Evolutionary conservation across 2,888 invertebrate genomes (phyloP).

Genomic region (Dolichopus griseipennis): DNA sequence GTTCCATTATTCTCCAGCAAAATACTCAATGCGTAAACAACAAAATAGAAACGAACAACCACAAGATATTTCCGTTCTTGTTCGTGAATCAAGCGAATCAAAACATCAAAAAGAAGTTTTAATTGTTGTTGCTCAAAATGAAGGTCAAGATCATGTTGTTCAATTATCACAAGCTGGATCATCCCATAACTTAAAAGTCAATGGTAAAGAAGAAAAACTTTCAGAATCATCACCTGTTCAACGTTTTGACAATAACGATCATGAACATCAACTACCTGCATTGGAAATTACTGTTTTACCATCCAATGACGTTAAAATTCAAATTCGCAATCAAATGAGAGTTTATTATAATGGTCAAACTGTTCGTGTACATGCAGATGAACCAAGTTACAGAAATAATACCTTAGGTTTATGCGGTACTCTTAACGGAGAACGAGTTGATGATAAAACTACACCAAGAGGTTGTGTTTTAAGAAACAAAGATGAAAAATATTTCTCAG

Average conservation of each 20-base stretch:
- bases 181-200: constrained; percentile 36
- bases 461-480: constrained; percentile 45
- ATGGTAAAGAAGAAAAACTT: constrained; percentile 31
- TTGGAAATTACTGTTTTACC: constrained; percentile 44
- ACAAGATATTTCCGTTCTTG: constrained; percentile 36
- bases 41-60: neutral
- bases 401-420: constrained; percentile 59
- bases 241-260: constrained; percentile 29
- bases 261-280: constrained; percentile 32
- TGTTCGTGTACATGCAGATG: constrained; percentile 41
- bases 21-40: constrained; percentile 16
- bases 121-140: constrained; percentile 37
- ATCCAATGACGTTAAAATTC: constrained; percentile 49
- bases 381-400: constrained; percentile 46
- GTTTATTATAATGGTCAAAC: constrained; percentile 53
- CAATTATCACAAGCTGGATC: constrained; percentile 21
- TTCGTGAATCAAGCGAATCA: constrained; percentile 32
- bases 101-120: constrained; percentile 39
- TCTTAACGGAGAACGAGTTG: constrained; percentile 50
- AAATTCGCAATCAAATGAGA: constrained; percentile 46
- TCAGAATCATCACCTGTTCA: constrained; percentile 31
- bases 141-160: constrained; percentile 26
- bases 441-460: constrained; percentile 53
- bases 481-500: constrained; percentile 48
- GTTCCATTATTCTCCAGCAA: constrained; percentile 45